Percentiles rank a stretch among this genome's conserved stretches.
Evolutionary conservation across 2,797 vertebrate species (phyloP).

Genomic region (Holocentrus rufus): DNA sequence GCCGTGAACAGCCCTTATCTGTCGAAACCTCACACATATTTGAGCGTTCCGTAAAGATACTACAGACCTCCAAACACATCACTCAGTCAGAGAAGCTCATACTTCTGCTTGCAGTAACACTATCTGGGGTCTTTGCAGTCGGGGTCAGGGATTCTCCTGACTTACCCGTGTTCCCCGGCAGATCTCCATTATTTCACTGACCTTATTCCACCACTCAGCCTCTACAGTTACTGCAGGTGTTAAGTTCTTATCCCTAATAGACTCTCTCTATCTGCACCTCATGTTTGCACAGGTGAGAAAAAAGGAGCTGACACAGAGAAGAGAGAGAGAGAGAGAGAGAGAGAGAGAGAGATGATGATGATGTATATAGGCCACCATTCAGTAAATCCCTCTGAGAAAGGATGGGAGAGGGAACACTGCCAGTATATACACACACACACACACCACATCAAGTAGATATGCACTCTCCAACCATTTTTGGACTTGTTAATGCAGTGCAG

Average conservation of each 20-base stretch:
- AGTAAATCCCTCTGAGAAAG: constrained; percentile 40
- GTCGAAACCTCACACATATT: too few relatives aligned
- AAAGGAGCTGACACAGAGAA: constrained; percentile 45
- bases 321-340: constrained; percentile 25
- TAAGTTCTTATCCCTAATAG: constrained; percentile 49
- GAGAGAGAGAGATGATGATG: constrained; percentile 9
- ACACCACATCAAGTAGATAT: not conserved
- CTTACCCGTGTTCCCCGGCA: constrained; percentile 29
- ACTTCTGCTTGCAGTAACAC: constrained; percentile 3
- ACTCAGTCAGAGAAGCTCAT: constrained; percentile 11
- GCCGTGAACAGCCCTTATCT: too few relatives aligned
- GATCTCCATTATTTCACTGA: constrained; percentile 45
- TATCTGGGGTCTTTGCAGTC: constrained; percentile 29
- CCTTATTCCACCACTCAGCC: constrained; percentile 51
- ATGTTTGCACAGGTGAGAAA: constrained; percentile 44
- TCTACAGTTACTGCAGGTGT: constrained; percentile 43
- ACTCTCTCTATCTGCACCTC: constrained; percentile 32
- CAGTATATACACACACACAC: constrained; percentile 6
- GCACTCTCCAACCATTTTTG: not conserved
- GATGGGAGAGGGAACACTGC: constrained; percentile 7
- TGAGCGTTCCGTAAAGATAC: not conserved
- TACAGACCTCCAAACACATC: not conserved
- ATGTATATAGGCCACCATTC: constrained; percentile 57
- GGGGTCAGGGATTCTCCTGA: constrained; percentile 37
- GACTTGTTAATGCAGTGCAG: constrained; percentile 20